Conservation (phyloP, 2,113 vertebrate genomes). For the Chionomys nivalis region DNA sequence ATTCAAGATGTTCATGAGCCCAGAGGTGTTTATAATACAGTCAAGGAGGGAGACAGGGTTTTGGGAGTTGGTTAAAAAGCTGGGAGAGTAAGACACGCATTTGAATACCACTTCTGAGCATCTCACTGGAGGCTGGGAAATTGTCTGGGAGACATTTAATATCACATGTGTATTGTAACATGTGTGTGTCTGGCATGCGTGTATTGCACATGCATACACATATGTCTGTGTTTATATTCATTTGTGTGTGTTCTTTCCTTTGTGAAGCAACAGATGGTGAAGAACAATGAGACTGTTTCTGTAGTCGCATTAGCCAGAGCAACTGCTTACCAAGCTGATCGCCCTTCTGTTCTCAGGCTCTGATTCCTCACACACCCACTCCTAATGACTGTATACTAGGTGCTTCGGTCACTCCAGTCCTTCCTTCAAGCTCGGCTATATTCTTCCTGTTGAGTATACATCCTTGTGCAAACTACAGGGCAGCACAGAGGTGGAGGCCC, state of each 20-base stretch:
- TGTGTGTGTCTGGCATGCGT: background rate
- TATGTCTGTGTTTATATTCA: background rate
- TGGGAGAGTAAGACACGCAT: background rate
- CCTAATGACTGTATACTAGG: background rate
- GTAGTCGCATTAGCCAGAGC: rapidly evolving
- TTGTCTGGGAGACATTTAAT: background rate
- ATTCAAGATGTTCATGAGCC: background rate
- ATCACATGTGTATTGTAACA: rapidly evolving
- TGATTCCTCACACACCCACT: background rate
- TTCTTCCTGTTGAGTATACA: background rate
- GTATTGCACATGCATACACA: background rate
- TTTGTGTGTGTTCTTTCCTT: background rate
- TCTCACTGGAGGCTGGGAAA: background rate
- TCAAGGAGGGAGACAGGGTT: background rate
- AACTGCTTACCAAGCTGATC: background rate
- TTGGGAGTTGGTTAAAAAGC: background rate
- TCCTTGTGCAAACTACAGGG: background rate
- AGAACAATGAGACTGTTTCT: background rate
- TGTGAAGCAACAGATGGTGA: background rate
- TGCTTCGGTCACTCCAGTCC: background rate
- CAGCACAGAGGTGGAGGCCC: background rate
- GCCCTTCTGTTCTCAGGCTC: background rate
- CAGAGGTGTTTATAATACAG: background rate
- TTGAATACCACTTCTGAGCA: background rate
- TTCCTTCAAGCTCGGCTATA: background rate